phyloP scores from a whole-genome alignment of 64 coral and sea anemone genomes.

The Acropora yongei region DNA sequence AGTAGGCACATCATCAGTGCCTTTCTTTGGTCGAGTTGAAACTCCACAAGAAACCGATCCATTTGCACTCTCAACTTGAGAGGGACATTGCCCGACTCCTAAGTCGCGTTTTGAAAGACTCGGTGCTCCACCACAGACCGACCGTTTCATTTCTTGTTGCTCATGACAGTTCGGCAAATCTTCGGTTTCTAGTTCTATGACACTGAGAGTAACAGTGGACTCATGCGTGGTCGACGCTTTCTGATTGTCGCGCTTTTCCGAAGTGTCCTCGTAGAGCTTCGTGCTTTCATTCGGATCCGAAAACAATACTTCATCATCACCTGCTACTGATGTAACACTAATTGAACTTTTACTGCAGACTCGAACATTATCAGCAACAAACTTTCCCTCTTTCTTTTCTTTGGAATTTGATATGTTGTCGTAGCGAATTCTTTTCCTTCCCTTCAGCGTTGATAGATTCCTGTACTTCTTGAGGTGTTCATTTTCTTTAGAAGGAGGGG shows the following conservation, averaged over 20 bases:
- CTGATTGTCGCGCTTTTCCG: not conserved
- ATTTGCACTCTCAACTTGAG: not conserved
- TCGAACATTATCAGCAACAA: not conserved
- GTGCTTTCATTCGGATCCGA: constrained; percentile 39
- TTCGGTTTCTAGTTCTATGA: not conserved
- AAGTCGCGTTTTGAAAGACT: not conserved
- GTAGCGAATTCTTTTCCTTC: constrained; percentile 59
- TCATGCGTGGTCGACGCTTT: not conserved
- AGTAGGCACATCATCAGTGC: not conserved
- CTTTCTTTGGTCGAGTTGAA: not conserved
- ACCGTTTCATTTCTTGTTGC: not conserved
- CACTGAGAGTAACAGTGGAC: not conserved
- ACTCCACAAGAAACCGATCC: not conserved
- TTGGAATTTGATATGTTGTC: constrained; percentile 7
- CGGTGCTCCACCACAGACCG: not conserved
- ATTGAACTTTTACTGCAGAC: not conserved
- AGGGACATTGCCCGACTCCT: not conserved
- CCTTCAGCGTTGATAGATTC: constrained; percentile 42
- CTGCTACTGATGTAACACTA: not conserved
- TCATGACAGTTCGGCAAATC: not conserved
- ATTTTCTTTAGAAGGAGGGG: constrained; percentile 10
- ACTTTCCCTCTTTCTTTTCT: not conserved
- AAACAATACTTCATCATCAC: not conserved
- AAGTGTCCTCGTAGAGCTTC: constrained; percentile 14
- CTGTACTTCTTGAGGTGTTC: not conserved